These are phyloP conservation scores for Hoplostethus mediterraneus DNA, from an alignment of 2,797 vertebrate genomes.

Conservation along the genomic window DNA sequence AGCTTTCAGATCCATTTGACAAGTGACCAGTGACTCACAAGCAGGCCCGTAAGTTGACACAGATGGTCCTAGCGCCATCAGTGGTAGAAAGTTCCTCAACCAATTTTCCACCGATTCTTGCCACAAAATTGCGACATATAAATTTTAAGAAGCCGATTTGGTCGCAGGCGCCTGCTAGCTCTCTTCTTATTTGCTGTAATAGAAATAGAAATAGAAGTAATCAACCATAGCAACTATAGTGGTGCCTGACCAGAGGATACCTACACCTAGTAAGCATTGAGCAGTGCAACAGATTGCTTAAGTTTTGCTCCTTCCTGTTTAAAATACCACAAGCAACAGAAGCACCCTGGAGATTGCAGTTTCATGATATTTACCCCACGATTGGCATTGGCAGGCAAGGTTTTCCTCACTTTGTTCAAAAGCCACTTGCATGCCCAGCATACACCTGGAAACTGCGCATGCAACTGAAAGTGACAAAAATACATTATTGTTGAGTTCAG, in stretches of 20 bases:
- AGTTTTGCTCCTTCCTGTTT: too few species aligned
- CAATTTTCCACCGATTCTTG: not conserved
- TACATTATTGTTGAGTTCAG: too few species aligned
- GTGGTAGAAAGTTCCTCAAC: constrained; percentile 57
- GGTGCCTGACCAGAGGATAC: too few species aligned
- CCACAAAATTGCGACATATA: constrained; percentile 48
- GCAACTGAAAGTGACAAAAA: not conserved
- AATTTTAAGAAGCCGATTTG: constrained; percentile 16
- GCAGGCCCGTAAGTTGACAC: constrained; percentile 65
- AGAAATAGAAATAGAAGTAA: not conserved
- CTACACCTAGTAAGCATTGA: too few species aligned
- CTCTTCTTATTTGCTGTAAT: constrained; percentile 25
- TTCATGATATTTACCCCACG: constrained; percentile 43
- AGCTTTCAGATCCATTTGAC: too few species aligned
- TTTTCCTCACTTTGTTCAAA: constrained; percentile 39
- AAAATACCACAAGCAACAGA: too few species aligned
- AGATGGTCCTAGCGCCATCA: constrained; percentile 68
- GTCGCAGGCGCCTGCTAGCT: constrained; percentile 27
- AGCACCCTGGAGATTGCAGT: too few species aligned
- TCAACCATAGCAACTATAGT: not conserved
- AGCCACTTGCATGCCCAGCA: constrained; percentile 58
- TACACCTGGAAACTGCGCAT: not conserved
- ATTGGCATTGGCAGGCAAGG: not conserved
- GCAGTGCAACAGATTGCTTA: too few species aligned
- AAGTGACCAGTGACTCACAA: constrained; percentile 54